phyloP scores from a whole-genome alignment of 2,888 invertebrate species.

The Amiota minor region DNA sequence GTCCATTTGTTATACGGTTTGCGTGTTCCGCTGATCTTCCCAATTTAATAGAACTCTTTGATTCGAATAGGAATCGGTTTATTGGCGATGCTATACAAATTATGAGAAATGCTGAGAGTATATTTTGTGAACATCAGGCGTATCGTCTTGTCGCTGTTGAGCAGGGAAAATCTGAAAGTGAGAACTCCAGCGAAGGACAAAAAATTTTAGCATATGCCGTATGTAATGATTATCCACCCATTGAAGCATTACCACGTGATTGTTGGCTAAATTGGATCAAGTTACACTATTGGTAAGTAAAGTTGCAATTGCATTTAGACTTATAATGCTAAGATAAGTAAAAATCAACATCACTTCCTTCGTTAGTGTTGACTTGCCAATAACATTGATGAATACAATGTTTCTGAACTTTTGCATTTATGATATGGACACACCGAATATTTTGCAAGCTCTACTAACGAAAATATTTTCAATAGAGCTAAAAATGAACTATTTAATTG shows the following conservation, averaged over 20 bases:
- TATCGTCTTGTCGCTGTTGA: conserved; percentile 52
- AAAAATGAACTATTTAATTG: conserved; percentile 50
- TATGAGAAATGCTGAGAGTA: conserved; percentile 3
- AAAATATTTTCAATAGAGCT: conserved; percentile 56
- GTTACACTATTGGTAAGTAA: conserved; percentile 58
- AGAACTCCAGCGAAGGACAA: too few relatives aligned
- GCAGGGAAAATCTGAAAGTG: too few relatives aligned
- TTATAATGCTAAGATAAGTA: neutral
- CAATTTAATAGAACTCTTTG: too few relatives aligned
- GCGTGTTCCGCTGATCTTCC: too few relatives aligned
- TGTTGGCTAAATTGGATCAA: conserved; percentile 63
- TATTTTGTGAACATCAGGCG: conserved; percentile 52
- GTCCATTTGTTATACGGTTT: too few relatives aligned
- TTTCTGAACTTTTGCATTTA: conserved; percentile 61
- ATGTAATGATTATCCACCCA: conserved; percentile 56
- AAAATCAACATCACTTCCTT: conserved; percentile 33
- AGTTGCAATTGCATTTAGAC: neutral
- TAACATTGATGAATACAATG: conserved; percentile 55
- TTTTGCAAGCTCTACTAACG: conserved; percentile 45
- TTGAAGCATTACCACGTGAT: conserved; percentile 52
- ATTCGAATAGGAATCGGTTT: neutral
- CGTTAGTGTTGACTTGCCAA: conserved; percentile 26
- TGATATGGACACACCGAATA: conserved; percentile 34
- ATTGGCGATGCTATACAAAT: conserved; percentile 54
- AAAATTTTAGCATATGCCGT: conserved; percentile 59